These are phyloP conservation scores for Decapterus maruadsi DNA, from an alignment of 2,797 vertebrate genomes.

Conservation along the genomic window DNA sequence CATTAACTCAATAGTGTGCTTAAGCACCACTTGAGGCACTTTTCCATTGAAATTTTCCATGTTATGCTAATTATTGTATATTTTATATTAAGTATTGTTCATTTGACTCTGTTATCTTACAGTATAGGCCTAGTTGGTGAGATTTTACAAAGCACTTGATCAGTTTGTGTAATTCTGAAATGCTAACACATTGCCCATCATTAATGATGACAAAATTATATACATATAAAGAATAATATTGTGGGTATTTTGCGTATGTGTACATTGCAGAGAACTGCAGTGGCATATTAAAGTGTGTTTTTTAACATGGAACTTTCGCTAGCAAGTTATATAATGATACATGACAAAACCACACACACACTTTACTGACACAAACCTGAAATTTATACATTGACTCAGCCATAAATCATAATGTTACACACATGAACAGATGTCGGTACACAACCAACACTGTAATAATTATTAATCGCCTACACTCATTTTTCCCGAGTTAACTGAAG, in stretches of 20 bases:
- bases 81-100: neutral
- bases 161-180: neutral
- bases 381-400: neutral
- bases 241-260: neutral
- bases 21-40: neutral
- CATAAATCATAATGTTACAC: conserved; percentile 6
- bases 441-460: neutral
- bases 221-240: neutral
- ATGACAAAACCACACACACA: neutral
- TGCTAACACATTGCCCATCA: neutral
- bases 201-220: neutral
- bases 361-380: neutral
- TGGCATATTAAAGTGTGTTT: neutral
- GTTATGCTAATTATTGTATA: neutral
- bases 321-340: neutral
- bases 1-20: neutral
- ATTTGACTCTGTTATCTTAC: neutral
- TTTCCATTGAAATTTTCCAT: neutral
- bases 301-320: neutral
- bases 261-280: neutral
- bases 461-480: conserved; percentile 15
- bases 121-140: neutral
- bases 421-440: neutral
- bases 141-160: neutral
- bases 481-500: neutral